These are phyloP conservation scores for Nephrocerus scutellatus DNA, from an alignment of 2,888 invertebrate genomes.

Conservation along the genomic window DNA sequence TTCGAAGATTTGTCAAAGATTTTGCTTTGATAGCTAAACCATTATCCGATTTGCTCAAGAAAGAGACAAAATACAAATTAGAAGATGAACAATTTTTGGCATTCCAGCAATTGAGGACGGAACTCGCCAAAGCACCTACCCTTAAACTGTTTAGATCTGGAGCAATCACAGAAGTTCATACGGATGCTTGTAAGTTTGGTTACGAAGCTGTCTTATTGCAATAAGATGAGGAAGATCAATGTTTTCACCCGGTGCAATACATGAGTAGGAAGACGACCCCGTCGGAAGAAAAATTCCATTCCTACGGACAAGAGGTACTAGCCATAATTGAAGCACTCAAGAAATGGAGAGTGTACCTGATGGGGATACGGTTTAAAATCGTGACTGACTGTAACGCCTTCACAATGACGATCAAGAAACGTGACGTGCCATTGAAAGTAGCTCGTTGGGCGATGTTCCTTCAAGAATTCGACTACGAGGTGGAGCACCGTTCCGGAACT, in stretches of 20 bases:
- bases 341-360: conserved; percentile 23
- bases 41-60: conserved; percentile 26
- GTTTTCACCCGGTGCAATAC: conserved; percentile 5
- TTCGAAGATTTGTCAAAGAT: conserved; percentile 19
- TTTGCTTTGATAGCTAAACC: conserved; percentile 30
- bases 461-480: conserved; percentile 19
- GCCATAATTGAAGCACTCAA: conserved; percentile 19
- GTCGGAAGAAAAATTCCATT: conserved; percentile 8
- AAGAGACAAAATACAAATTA: conserved; percentile 10
- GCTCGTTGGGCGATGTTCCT: conserved; percentile 20
- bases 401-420: conserved; percentile 7
- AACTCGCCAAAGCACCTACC: conserved; percentile 9
- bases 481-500: conserved; percentile 16
- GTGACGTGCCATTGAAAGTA: conserved; percentile 13
- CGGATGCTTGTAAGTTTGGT: conserved; percentile 16
- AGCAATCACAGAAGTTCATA: conserved; percentile 15
- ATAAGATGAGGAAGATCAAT: conserved; percentile 7
- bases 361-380: conserved; percentile 26
- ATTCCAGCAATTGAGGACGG: conserved; percentile 8
- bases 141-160: conserved; percentile 12
- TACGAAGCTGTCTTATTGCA: conserved; percentile 19
- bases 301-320: conserved; percentile 25
- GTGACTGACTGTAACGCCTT: conserved; percentile 23
- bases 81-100: conserved; percentile 6
- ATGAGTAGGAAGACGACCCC: conserved; percentile 10